phyloP scores from a whole-genome alignment of 2,797 vertebrate genomes.

The Chloroceryle amazona region DNA sequence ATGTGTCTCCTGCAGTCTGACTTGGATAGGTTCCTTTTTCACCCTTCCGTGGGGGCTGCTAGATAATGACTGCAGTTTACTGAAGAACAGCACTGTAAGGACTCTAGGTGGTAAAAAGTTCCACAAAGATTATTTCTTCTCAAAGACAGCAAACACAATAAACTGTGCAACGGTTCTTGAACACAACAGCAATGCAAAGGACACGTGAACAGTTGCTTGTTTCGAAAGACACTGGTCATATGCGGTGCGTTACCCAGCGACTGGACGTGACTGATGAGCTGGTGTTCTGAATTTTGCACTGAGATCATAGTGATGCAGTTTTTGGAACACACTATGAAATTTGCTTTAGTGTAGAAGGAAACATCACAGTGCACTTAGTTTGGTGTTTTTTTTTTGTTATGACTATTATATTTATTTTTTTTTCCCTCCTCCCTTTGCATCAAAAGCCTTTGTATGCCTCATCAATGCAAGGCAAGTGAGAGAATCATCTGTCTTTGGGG shows the following conservation, averaged over 20 bases:
- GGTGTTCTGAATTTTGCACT: not conserved
- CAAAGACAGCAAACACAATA: not conserved
- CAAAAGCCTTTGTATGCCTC: conserved; percentile 60
- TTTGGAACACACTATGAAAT: not conserved
- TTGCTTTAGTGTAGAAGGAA: not conserved
- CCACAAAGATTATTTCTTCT: not conserved
- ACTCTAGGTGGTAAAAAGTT: not conserved
- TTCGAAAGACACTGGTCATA: not conserved
- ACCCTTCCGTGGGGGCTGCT: not conserved
- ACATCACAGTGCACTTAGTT: not conserved
- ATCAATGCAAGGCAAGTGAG: conserved; percentile 44
- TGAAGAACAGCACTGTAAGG: not conserved
- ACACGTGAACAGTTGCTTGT: not conserved
- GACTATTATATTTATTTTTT: not conserved
- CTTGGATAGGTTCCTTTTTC: not conserved
- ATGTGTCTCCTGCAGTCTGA: not conserved
- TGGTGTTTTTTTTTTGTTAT: no score
- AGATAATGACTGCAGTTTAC: not conserved
- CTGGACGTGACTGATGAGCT: not conserved
- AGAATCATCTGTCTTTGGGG: conserved; percentile 79
- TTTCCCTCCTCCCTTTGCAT: not conserved
- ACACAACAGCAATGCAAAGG: not conserved
- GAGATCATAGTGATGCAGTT: not conserved
- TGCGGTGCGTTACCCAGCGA: not conserved
- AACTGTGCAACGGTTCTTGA: not conserved